Conservation (phyloP, 2,797 vertebrate genomes). For the Enteromius fasciolatus region DNA sequence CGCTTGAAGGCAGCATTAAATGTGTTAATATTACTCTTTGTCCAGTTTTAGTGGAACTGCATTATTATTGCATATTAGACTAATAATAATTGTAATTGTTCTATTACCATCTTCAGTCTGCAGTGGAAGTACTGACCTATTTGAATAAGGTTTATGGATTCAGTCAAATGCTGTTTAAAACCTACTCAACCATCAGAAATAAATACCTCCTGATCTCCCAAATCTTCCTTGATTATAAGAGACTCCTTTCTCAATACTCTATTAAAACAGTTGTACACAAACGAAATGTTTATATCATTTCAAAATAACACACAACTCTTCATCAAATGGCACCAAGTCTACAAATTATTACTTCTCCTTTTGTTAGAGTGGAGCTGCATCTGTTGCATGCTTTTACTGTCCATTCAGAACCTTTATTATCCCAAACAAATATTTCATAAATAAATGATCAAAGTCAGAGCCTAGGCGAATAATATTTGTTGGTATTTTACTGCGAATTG, state of each 20-base stretch:
- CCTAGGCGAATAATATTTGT: no score
- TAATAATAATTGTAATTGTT: neutral
- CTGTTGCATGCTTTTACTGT: neutral
- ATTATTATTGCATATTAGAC: neutral
- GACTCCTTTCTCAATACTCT: neutral
- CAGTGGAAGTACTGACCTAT: neutral
- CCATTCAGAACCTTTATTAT: neutral
- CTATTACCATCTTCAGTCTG: neutral
- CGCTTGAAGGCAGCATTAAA: neutral
- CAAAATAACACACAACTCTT: neutral
- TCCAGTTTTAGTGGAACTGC: neutral
- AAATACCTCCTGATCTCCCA: neutral
- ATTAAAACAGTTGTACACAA: constrained; percentile 11
- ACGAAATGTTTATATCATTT: neutral
- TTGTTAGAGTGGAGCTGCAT: neutral
- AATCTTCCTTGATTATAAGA: neutral
- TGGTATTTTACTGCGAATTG: no score
- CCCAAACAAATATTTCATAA: neutral
- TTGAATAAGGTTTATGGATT: neutral
- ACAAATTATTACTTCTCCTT: neutral
- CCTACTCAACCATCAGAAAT: neutral
- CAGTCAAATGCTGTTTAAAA: neutral
- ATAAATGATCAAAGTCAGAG: neutral
- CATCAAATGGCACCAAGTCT: neutral
- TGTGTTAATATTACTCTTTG: neutral